Conservation (phyloP, 2,113 vertebrate species). For the Brachyhypopomus gauderio region DNA sequence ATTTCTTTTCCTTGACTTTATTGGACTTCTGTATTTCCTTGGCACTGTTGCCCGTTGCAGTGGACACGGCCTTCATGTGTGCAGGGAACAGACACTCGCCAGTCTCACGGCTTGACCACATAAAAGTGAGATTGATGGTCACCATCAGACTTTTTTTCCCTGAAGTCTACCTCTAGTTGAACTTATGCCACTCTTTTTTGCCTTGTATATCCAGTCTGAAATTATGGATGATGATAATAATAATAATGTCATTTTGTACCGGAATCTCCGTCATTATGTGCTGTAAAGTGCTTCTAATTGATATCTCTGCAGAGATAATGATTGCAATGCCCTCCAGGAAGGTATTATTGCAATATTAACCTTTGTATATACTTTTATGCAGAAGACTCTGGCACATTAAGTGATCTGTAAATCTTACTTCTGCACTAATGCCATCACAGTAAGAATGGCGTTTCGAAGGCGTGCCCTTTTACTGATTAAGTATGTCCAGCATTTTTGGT, state of each 20-base stretch:
- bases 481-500: constrained; percentile 75
- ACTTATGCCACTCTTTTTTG: constrained; percentile 74
- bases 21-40: background rate
- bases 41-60: background rate
- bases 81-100: constrained; percentile 32
- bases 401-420: constrained; percentile 84
- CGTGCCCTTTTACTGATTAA: constrained; percentile 81
- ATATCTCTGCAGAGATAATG: constrained; percentile 85
- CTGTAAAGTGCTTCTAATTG: constrained; percentile 86
- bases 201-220: constrained; percentile 80
- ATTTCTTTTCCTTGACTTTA: background rate
- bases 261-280: constrained; percentile 85
- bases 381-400: constrained; percentile 82
- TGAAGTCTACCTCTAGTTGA: constrained; percentile 78
- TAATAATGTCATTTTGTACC: constrained; percentile 85
- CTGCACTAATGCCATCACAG: constrained; percentile 78
- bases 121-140: constrained; percentile 52
- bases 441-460: constrained; percentile 78
- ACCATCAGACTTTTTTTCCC: constrained; percentile 49
- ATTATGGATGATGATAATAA: constrained; percentile 86
- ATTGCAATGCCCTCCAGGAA: constrained; percentile 86
- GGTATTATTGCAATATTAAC: constrained; percentile 87
- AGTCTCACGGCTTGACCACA: constrained; percentile 53
- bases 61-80: background rate
- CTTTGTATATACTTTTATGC: constrained; percentile 88